Evolutionary conservation across 1,140 invertebrate species (phyloP), one percentile per base, ranked within the genome.

Genomic region (Octopus sinensis): DNA sequence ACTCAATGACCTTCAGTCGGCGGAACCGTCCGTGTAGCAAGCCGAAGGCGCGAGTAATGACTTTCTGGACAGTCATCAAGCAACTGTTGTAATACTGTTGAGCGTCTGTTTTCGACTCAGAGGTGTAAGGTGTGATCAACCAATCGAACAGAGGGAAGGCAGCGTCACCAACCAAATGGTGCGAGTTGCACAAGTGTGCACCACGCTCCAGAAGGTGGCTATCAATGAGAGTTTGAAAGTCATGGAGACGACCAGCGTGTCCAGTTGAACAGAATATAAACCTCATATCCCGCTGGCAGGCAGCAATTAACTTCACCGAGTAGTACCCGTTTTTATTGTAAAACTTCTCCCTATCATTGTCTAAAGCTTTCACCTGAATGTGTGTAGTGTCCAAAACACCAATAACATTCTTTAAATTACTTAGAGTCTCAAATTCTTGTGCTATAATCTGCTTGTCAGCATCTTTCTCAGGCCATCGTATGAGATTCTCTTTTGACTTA

Each of bases 1-100:
- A 84, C 54, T 86, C 76, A 9, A 90, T 85, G 79, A 83, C 80
- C 56, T 84, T 85, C 43, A 91, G 81, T 84, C 89, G 85, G 7
- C 87, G 79, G 79, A 89, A 91, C 13, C 88, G 56, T 53, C 76
- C 77, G 82, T 91, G 91, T 71, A 91, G 81, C 4, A 88, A 52
- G 12, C 86, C 86, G 86, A 88, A 89, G 10, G 85, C 80, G 82
- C 88, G 86, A 82, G 90, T 88, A 56, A 91, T 88, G 78, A 81
- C 54, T 13, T 88, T 84, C 78, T 88, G 80, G 76, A 84, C 84
- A 52, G 80, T n/a, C 82, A 79, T 85, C 76, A 87, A 85, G 76
- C 62, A 75, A 56, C 75, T 80, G 82, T 90, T 91, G 81, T 84
- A 91, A 56, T 83, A 79, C 17, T 17, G 83, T 81, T 90, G 84